These are phyloP conservation scores for Channa striata DNA, from an alignment of 2,797 vertebrate genomes.

Conservation along the genomic window DNA sequence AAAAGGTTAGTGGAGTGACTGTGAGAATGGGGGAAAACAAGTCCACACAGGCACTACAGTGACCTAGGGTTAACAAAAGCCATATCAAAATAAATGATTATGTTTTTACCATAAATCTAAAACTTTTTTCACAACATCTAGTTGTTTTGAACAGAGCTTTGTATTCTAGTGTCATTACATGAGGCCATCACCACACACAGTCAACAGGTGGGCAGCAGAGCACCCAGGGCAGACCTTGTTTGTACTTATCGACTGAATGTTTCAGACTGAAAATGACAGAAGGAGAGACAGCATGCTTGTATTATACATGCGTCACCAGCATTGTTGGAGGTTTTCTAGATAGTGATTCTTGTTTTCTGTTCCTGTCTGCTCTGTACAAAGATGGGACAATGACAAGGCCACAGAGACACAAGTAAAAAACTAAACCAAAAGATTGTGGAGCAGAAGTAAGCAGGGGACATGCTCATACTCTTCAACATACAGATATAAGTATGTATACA, in stretches of 20 bases:
- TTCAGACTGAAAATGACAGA: neutral
- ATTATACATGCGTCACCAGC: neutral
- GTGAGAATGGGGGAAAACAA: conserved; percentile 1
- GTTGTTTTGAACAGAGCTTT: neutral
- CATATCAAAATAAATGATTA: too few relatives aligned
- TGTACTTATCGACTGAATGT: conserved; percentile 20
- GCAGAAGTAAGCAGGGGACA: neutral
- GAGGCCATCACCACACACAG: conserved; percentile 22
- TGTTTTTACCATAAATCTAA: too few relatives aligned
- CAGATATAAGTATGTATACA: neutral
- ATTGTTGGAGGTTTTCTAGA: conserved; percentile 18
- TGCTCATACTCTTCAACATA: neutral
- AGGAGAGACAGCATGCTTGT: neutral
- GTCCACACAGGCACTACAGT: neutral
- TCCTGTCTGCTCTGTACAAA: conserved; percentile 27
- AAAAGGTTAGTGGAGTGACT: neutral
- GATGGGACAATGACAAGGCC: conserved; percentile 12
- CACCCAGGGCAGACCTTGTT: neutral
- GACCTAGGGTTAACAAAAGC: too few relatives aligned
- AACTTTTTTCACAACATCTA: too few relatives aligned
- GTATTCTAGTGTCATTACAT: conserved; percentile 12
- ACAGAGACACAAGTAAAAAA: neutral
- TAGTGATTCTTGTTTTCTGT: conserved; percentile 34
- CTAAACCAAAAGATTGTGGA: neutral
- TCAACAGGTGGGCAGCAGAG: conserved; percentile 30